These are phyloP conservation scores for Drosophila tristis DNA, from an alignment of 1,140 invertebrate species.

Conservation along the genomic window DNA sequence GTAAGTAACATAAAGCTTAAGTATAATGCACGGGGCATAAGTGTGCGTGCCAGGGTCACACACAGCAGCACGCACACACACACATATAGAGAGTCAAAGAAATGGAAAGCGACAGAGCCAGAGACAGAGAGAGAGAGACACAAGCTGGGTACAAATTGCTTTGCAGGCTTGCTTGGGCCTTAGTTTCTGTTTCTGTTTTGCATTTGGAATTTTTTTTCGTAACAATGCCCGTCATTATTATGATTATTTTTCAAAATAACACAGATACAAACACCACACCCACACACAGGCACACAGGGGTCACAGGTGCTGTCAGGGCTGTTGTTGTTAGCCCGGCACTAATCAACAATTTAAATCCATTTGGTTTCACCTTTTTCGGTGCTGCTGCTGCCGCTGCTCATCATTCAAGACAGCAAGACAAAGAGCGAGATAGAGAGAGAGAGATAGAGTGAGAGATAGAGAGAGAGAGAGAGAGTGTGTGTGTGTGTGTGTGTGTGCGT, in stretches of 20 bases:
- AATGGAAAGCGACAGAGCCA: conserved; percentile 2
- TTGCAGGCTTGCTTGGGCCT: conserved; percentile 52
- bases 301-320: conserved; percentile 54
- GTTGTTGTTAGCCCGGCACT: conserved; percentile 61
- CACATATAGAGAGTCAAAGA: not conserved
- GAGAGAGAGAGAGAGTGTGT: conserved; percentile 8
- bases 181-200: conserved; percentile 52
- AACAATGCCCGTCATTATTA: conserved; percentile 76
- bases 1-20: conserved; percentile 76
- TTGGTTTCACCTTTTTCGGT: conserved; percentile 45
- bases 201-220: conserved; percentile 61
- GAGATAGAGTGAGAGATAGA: too few relatives aligned
- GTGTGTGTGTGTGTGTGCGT: conserved; percentile 6
- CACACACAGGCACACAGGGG: conserved; percentile 21
- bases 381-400: conserved; percentile 36
- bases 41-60: conserved; percentile 63
- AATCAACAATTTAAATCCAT: conserved; percentile 83
- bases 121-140: not conserved
- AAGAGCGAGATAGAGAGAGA: conserved; percentile 8
- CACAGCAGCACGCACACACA: not conserved
- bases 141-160: conserved; percentile 65
- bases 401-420: conserved; percentile 41
- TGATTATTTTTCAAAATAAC: conserved; percentile 80
- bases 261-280: conserved; percentile 33
- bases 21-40: conserved; percentile 72